These are phyloP conservation scores for Daktulosphaira vitifoliae DNA, from an alignment of 1,140 invertebrate genomes.

Conservation along the genomic window DNA sequence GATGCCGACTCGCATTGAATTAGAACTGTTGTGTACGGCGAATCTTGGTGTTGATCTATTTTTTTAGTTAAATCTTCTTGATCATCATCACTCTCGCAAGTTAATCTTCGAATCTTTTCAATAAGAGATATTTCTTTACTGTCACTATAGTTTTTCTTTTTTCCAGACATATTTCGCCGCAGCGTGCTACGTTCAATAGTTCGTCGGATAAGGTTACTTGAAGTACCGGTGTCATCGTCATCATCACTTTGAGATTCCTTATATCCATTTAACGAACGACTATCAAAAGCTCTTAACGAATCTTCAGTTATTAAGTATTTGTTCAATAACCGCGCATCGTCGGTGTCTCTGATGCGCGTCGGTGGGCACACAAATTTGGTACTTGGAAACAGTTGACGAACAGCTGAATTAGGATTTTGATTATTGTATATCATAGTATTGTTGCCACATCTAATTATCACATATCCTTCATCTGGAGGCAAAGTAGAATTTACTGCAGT, in stretches of 20 bases:
- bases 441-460: constrained; percentile 49
- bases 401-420: constrained; percentile 59
- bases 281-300: constrained; percentile 54
- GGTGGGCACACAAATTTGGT: constrained; percentile 51
- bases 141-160: constrained; percentile 46
- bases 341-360: constrained; percentile 40
- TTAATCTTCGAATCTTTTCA: constrained; percentile 68
- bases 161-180: constrained; percentile 47
- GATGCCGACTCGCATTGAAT: not conserved
- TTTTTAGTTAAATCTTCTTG: constrained; percentile 35
- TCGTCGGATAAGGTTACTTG: constrained; percentile 40
- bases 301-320: constrained; percentile 56
- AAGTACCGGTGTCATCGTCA: constrained; percentile 38
- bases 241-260: constrained; percentile 31
- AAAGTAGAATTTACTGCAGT: constrained; percentile 40
- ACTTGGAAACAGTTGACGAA: constrained; percentile 60
- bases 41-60: constrained; percentile 27
- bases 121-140: constrained; percentile 56
- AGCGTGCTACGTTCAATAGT: constrained; percentile 67
- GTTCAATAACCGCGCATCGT: constrained; percentile 35
- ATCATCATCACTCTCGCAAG: constrained; percentile 68
- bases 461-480: constrained; percentile 41
- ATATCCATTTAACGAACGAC: constrained; percentile 40
- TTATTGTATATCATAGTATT: constrained; percentile 44
- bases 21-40: not conserved